Evolutionary conservation across 2,113 vertebrate species (phyloP).

Genomic region (Hiodon alosoides): DNA sequence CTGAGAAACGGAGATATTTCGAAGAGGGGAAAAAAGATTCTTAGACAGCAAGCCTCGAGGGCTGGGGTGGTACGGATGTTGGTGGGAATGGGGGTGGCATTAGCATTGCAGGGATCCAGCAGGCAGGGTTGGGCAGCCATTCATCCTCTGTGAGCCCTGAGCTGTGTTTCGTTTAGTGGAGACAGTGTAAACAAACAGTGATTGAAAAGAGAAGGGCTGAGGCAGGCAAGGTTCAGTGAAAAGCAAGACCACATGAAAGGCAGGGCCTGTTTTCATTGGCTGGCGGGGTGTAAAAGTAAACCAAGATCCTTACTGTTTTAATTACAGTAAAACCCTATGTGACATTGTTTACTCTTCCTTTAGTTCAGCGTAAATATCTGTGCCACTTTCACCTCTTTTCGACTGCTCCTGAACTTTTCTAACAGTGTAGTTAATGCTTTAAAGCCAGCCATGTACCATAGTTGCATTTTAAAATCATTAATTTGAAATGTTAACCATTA

Average conservation of each 20-base stretch:
- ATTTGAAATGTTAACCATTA: no score
- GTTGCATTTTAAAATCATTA: no score
- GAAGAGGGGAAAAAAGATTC: no score
- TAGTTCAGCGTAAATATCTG: not conserved
- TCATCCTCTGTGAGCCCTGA: conserved; percentile 55
- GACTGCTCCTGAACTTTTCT: not conserved
- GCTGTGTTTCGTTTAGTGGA: conserved; percentile 55
- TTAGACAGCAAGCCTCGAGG: not conserved
- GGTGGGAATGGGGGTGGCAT: conserved; percentile 21
- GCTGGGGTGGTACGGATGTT: not conserved
- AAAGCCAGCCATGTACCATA: no score
- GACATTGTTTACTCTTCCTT: not conserved
- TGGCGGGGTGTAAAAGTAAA: conserved; percentile 54
- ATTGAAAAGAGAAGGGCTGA: conserved; percentile 54
- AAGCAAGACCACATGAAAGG: conserved; percentile 51
- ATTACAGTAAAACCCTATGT: conserved; percentile 44
- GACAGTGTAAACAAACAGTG: conserved; percentile 68
- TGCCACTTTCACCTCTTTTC: not conserved
- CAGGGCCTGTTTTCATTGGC: conserved; percentile 53
- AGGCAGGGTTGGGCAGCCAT: conserved; percentile 36
- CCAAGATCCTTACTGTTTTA: conserved; percentile 42
- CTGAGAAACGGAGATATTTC: no score
- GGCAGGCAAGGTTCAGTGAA: conserved; percentile 29
- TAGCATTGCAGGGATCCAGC: not conserved
- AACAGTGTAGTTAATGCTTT: no score